phyloP scores from a whole-genome alignment of 2,113 vertebrate species.

The Chrysemys picta region DNA sequence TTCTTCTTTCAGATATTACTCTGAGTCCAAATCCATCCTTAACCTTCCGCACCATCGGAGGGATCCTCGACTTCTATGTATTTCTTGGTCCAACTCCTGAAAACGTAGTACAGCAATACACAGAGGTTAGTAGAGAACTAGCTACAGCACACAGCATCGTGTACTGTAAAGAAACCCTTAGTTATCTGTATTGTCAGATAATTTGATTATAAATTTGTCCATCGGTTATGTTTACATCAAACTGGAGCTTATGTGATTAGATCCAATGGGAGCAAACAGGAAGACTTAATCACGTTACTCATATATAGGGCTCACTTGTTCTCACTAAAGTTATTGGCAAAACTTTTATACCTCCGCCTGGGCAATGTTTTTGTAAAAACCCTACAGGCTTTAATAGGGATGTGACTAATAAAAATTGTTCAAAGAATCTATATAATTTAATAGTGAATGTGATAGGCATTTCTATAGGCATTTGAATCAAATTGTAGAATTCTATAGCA shows the following conservation, averaged over 20 bases:
- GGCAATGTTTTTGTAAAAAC: background rate
- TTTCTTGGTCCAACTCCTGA: slow-evolving; percentile 87
- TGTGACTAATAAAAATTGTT: background rate
- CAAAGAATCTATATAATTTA: background rate
- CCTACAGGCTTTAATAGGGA: background rate
- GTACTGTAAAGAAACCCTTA: fast-evolving
- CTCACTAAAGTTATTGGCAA: background rate
- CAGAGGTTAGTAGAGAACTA: slow-evolving; percentile 73
- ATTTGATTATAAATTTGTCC: background rate
- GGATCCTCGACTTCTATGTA: slow-evolving; percentile 84
- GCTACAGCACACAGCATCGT: fast-evolving
- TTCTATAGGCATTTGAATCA: too few species aligned
- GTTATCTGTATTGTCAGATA: background rate
- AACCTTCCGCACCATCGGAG: slow-evolving; percentile 66
- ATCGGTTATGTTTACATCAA: background rate
- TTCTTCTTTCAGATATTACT: slow-evolving; percentile 52
- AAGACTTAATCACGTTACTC: background rate
- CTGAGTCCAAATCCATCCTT: slow-evolving; percentile 65
- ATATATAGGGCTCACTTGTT: background rate
- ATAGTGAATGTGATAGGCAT: background rate
- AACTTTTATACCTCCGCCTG: background rate
- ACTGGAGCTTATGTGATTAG: fast-evolving
- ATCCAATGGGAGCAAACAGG: background rate
- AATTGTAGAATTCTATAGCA: background rate
- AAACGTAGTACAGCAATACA: slow-evolving; percentile 86